Base-by-base conservation (phyloP, 2,888 invertebrate genomes). In the Leucophenga maculata region DNA sequence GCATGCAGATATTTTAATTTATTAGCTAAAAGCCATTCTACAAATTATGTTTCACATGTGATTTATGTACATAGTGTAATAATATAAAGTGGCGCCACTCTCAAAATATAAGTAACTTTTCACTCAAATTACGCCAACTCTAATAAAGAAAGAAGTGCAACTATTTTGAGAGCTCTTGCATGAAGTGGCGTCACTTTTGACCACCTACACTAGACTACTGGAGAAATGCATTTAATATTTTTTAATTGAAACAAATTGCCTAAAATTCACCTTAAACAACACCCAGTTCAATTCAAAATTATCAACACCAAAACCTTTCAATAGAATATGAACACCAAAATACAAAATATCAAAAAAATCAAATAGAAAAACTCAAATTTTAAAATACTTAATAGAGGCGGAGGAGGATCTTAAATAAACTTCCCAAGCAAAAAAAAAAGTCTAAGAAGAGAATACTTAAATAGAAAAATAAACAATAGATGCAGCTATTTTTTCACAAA, bases 401-500 rank as follows among this genome's bases (percentile, higher is more conserved):
- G 39, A 6, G 39, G 39, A 39, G 39, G 39, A 6, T 39, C 39
- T 77, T 80, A 77, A n/a, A n/a, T 78, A 77, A 79, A 68, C 70
- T 48, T 20, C 55, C 8, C 32, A 18, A 67, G 65, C 60, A 74
- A 70, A 66, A 52, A 65, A 74, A 72, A 57, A 46, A 70, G 62
- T 6, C 11, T 14, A 69, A 48, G 48, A 74, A 50, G 48, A 52
- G 64, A 69, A 71, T 64, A 55, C 13, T 57, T 65, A 71, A 71
- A 71, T 73, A 77, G 76, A 67, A 74, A 60, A 70, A 67, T 65
- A 68, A 74, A 72, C 83, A 79, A 83, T 82, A 82, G 78, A 73
- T 74, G 76, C 78, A 80, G 80, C 77, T 81, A 81, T 81, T 81
- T 81, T 81, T 81, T 81, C 82, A 81, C 80, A 78, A 80, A 77